These are phyloP conservation scores for Parotia lawesii DNA, from an alignment of 2,113 vertebrate genomes.

Conservation along the genomic window DNA sequence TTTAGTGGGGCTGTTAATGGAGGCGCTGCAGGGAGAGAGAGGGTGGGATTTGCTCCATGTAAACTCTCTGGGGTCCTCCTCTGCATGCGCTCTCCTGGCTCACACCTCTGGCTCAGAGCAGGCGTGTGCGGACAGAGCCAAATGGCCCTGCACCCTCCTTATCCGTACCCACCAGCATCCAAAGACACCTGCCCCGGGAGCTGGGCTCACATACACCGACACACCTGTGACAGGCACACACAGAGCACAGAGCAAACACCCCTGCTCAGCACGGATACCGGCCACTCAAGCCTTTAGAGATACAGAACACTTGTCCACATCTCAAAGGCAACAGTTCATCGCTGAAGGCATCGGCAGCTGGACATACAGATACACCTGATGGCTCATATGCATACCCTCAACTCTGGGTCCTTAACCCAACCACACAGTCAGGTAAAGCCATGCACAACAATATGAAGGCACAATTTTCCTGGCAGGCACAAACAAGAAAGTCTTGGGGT, in stretches of 20 bases:
- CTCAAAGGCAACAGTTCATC: background rate
- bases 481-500: background rate
- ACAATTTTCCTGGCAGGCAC: accelerated
- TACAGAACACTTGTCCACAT: accelerated
- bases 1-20: conserved; percentile 83
- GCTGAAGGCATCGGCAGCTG: background rate
- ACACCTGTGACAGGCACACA: background rate
- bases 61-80: background rate
- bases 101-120: background rate
- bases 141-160: background rate
- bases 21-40: conserved; percentile 74
- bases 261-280: background rate
- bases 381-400: background rate
- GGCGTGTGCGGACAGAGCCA: background rate
- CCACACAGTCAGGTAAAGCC: background rate
- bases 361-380: background rate
- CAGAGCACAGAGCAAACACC: background rate
- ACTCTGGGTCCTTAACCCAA: background rate
- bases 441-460: background rate
- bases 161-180: background rate
- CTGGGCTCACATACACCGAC: accelerated
- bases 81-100: background rate
- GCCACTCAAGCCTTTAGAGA: background rate
- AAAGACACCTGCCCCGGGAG: background rate
- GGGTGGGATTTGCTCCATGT: background rate